Percentiles rank a stretch among this genome's conserved stretches.
Evolutionary conservation across 2,113 vertebrate species (phyloP).

Genomic region (Eudorcas thomsonii): DNA sequence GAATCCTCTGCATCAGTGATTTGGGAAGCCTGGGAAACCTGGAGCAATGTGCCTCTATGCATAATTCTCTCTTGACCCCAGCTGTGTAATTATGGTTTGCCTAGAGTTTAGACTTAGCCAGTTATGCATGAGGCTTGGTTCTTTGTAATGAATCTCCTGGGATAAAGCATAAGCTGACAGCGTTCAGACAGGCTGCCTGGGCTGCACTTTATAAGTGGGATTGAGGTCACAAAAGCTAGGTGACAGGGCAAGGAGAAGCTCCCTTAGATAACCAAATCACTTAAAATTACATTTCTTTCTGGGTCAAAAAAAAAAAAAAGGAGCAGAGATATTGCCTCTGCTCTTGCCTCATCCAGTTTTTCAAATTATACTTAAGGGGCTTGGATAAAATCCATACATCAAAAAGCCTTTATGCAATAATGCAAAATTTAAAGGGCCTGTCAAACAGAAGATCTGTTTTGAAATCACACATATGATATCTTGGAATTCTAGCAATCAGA

Average conservation of each 20-base stretch:
- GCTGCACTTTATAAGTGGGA: constrained; percentile 43
- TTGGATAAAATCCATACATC: constrained; percentile 52
- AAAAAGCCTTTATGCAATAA: constrained; percentile 44
- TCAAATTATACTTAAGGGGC: constrained; percentile 8
- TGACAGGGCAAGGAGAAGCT: constrained; percentile 38
- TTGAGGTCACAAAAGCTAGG: constrained; percentile 50
- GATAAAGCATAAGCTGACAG: constrained; percentile 57
- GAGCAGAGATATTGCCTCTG: constrained; percentile 25
- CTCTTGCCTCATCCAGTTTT: constrained; percentile 47
- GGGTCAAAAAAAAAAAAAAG: not conserved
- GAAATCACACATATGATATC: not conserved
- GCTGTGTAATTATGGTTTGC: constrained; percentile 51
- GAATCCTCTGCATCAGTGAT: not conserved
- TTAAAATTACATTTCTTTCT: constrained; percentile 54
- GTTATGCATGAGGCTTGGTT: constrained; percentile 8
- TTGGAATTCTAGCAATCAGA: constrained; percentile 6
- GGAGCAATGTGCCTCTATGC: not conserved
- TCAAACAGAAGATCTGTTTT: constrained; percentile 51
- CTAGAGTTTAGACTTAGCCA: constrained; percentile 36
- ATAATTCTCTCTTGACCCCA: constrained; percentile 18
- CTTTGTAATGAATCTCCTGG: constrained; percentile 48
- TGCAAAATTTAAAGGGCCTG: constrained; percentile 25
- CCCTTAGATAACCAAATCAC: constrained; percentile 53
- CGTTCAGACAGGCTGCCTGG: constrained; percentile 25
- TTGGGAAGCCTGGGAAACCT: not conserved